These are phyloP conservation scores for Caenorhabditis becei DNA, from an alignment of 2,888 invertebrate genomes.

Conservation along the genomic window DNA sequence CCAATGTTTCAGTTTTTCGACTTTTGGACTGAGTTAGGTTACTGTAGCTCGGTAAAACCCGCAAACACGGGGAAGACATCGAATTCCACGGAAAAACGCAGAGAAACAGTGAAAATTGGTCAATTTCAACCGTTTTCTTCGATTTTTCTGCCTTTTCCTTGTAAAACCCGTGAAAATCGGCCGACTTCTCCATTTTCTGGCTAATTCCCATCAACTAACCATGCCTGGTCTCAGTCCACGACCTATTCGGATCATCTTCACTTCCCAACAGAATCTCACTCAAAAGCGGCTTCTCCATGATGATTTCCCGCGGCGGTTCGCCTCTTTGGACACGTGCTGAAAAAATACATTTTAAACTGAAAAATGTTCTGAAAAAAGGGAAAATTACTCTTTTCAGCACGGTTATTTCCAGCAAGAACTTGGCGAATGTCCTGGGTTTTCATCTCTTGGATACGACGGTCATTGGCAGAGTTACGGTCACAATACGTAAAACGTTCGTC, in stretches of 20 bases:
- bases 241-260: conserved; percentile 31
- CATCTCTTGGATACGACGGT: conserved; percentile 60
- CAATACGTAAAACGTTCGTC: conserved; percentile 63
- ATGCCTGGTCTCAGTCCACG: conserved; percentile 41
- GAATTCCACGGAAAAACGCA: background rate
- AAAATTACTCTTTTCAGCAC: conserved; percentile 43
- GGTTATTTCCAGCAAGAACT: conserved; percentile 55
- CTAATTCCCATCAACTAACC: conserved; percentile 11
- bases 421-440: conserved; percentile 62
- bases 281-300: conserved; percentile 4
- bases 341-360: background rate
- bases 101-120: background rate
- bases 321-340: background rate
- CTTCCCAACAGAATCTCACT: background rate
- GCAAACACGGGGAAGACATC: background rate
- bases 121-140: background rate
- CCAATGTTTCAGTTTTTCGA: no score
- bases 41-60: background rate
- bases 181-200: background rate
- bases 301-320: background rate
- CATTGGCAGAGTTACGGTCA: conserved; percentile 61
- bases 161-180: background rate
- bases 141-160: no score
- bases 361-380: background rate
- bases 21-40: no score